Conservation (phyloP, 2,797 vertebrate genomes). For the Eulemur mongoz region DNA sequence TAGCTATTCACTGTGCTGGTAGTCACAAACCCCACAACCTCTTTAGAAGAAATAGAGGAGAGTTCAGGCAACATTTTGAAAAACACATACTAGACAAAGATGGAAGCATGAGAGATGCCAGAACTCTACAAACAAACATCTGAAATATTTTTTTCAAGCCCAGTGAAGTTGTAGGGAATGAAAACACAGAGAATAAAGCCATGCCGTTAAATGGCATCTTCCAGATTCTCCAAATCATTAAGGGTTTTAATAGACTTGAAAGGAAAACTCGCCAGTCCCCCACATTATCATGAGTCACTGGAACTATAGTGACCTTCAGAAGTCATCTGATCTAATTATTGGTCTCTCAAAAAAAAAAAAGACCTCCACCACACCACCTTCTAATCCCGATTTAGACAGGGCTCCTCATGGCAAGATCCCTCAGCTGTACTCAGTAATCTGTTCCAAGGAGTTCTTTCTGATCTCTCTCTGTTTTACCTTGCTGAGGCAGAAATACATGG, state of each 20-base stretch:
- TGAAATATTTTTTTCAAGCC: not conserved
- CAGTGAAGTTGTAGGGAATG: not conserved
- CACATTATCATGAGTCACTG: not conserved
- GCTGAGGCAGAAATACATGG: not conserved
- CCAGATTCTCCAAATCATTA: not conserved
- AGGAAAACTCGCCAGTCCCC: not conserved
- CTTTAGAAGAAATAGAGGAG: conserved; percentile 1
- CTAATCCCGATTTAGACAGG: not conserved
- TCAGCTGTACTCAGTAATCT: not conserved
- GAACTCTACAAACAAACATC: not conserved
- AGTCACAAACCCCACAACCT: not conserved
- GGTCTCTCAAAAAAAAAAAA: not conserved
- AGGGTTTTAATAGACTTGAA: not conserved
- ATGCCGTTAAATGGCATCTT: not conserved
- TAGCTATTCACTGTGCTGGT: not conserved
- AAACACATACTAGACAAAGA: conserved; percentile 17
- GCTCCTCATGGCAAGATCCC: not conserved
- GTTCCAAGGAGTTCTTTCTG: not conserved
- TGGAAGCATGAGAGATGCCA: not conserved
- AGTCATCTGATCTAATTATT: not conserved
- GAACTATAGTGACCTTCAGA: not conserved
- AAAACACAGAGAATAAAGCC: not conserved
- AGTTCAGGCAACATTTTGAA: conserved; percentile 36
- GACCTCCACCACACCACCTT: not conserved
- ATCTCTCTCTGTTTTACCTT: not conserved